A percentile compares a stretch with the other conserved stretches of the same genome.
Conservation (phyloP, 2,888 invertebrate genomes). For the Branchellion lobata region DNA sequence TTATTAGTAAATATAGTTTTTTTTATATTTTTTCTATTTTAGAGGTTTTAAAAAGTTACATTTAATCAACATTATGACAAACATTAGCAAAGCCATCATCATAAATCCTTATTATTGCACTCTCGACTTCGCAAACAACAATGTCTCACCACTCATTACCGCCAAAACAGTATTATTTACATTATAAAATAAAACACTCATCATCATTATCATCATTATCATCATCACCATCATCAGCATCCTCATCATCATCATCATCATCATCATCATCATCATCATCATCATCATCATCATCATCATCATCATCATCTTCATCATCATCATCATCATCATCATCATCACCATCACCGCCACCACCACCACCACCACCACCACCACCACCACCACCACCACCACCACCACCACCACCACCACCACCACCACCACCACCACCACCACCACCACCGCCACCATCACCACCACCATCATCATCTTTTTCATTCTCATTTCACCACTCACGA, state of each 20-base stretch:
- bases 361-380: neutral
- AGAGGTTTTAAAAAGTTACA: no score
- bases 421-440: neutral
- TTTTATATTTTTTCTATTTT: no score
- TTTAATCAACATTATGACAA: no score
- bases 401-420: neutral
- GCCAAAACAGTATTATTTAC: no score
- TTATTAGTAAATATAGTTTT: no score
- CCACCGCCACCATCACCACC: neutral
- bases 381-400: neutral
- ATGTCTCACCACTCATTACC: no score
- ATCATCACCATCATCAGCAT: neutral
- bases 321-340: neutral
- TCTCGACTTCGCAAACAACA: no score
- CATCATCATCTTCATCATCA: neutral
- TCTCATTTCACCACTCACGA: constrained; percentile 10
- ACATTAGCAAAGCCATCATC: no score
- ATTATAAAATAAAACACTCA: no score
- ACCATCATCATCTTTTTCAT: no score
- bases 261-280: neutral
- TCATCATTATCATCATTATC: neutral
- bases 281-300: neutral
- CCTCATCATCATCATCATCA: neutral
- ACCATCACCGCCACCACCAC: neutral
- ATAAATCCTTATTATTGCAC: no score